Percentiles rank a stretch among this genome's conserved stretches.
phyloP scores from a whole-genome alignment of 2,113 vertebrate species.

The Cottus gobio region DNA sequence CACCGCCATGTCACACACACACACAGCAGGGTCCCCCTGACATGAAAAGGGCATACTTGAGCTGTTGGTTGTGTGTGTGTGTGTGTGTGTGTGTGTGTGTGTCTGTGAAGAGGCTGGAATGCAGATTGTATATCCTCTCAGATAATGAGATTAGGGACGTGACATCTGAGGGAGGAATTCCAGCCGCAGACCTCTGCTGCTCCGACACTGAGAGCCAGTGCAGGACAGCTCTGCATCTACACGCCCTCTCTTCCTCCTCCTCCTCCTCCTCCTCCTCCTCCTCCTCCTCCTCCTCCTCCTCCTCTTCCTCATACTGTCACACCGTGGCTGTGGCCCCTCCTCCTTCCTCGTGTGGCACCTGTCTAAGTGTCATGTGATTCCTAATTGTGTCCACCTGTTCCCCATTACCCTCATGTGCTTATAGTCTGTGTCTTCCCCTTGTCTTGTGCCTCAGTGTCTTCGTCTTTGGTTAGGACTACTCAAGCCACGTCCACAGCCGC shows the following conservation, averaged over 20 bases:
- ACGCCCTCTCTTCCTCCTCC: not conserved
- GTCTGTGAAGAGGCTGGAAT: constrained; percentile 67
- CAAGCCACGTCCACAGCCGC: too few relatives aligned
- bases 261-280: not conserved
- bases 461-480: too few relatives aligned
- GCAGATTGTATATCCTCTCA: constrained; percentile 79
- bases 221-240: not conserved
- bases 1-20: constrained; percentile 31
- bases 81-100: constrained; percentile 5
- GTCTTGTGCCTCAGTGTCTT: too few relatives aligned
- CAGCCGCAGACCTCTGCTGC: constrained; percentile 51
- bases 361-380: too few relatives aligned
- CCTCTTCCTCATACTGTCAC: not conserved
- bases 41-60: constrained; percentile 40
- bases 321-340: too few relatives aligned
- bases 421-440: too few relatives aligned
- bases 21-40: constrained; percentile 22
- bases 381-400: too few relatives aligned
- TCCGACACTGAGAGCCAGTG: constrained; percentile 12
- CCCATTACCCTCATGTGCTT: too few relatives aligned
- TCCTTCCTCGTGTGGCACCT: too few relatives aligned
- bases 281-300: not conserved
- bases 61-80: constrained; percentile 23
- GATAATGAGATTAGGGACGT: constrained; percentile 83
- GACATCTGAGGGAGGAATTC: constrained; percentile 76